Evolutionary conservation across 1,140 invertebrate species (phyloP).

Genomic region (Cataglyphis hispanica): DNA sequence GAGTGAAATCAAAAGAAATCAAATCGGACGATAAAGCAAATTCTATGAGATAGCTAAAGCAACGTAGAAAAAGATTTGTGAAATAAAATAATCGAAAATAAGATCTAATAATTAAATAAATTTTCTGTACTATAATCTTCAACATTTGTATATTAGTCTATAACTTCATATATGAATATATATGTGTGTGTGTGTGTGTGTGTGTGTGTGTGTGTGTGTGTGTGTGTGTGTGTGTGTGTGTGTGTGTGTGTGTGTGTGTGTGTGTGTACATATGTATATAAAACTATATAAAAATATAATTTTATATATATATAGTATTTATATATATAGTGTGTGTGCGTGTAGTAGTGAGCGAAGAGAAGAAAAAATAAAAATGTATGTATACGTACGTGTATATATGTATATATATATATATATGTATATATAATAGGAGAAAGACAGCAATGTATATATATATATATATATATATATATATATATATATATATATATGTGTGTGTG

Average conservation of each 20-base stretch:
- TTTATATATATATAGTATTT: too few species aligned
- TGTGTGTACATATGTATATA: neutral
- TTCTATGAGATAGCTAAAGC: constrained; percentile 6
- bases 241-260: neutral
- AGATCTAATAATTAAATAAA: too few species aligned
- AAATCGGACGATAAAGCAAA: neutral
- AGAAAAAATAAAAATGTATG: too few species aligned
- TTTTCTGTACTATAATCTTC: too few species aligned
- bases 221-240: neutral
- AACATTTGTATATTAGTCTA: too few species aligned
- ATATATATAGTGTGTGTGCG: too few species aligned
- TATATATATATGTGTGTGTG: too few species aligned
- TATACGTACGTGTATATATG: neutral
- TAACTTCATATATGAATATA: too few species aligned
- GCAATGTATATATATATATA: too few species aligned
- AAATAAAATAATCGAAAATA: neutral
- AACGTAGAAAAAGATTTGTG: neutral
- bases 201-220: neutral
- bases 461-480: neutral
- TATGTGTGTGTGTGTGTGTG: neutral
- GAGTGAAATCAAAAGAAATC: neutral
- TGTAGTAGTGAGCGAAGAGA: too few species aligned
- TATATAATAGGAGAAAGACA: too few species aligned
- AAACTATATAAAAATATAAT: neutral
- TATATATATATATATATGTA: neutral